These are phyloP conservation scores for Buathra laborator DNA, from an alignment of 2,888 invertebrate genomes.

Conservation along the genomic window DNA sequence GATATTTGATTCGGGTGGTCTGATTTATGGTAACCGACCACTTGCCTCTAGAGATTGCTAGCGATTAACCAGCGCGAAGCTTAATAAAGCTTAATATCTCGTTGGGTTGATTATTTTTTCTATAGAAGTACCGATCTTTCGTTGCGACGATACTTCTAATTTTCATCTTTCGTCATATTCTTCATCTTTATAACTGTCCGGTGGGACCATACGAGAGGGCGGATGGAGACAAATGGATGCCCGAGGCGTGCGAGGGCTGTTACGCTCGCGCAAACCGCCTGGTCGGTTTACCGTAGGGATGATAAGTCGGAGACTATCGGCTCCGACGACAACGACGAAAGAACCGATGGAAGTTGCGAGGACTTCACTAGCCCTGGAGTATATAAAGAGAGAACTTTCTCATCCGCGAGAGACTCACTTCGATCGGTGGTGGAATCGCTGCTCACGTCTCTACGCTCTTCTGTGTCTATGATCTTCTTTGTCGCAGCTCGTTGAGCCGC, in stretches of 20 bases:
- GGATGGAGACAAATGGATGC: constrained; percentile 43
- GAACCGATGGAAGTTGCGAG: constrained; percentile 30
- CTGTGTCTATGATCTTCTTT: constrained; percentile 67
- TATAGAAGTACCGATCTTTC: not conserved
- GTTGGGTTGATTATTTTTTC: not conserved
- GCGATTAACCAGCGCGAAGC: no score
- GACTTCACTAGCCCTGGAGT: not conserved
- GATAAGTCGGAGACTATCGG: constrained; percentile 43
- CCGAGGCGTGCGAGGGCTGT: constrained; percentile 42
- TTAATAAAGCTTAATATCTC: not conserved
- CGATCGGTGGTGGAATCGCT: constrained; percentile 47
- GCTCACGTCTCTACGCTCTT: constrained; percentile 42
- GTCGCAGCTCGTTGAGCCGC: constrained; percentile 68
- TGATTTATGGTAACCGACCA: no score
- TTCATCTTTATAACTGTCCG: constrained; percentile 24
- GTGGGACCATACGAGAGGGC: constrained; percentile 7
- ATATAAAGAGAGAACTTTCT: constrained; percentile 51
- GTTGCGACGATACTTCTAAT: not conserved
- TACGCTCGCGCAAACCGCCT: constrained; percentile 33
- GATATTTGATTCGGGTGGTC: no score
- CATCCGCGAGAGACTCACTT: constrained; percentile 45
- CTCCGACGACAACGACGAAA: constrained; percentile 26
- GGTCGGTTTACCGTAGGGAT: constrained; percentile 39
- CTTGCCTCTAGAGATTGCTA: no score
- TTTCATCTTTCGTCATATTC: constrained; percentile 5